phyloP scores from a whole-genome alignment of 2,888 invertebrate species.

The Hirudinaria manillensis region DNA sequence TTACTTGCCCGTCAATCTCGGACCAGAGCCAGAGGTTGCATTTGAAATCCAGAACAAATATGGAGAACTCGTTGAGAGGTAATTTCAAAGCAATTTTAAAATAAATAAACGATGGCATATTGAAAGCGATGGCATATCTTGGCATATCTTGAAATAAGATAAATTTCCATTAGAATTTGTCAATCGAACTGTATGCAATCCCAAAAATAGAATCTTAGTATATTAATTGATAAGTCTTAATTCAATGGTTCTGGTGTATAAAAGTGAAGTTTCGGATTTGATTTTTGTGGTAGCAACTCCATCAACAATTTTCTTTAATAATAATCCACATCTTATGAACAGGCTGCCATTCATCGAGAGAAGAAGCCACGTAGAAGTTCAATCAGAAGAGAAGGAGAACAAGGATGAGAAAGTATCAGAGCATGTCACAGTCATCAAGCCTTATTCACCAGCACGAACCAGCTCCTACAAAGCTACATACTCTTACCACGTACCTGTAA shows the following conservation, averaged over 20 bases:
- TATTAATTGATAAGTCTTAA: too few relatives aligned
- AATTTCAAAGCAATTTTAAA: not conserved
- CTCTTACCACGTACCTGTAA: not conserved
- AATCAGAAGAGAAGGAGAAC: not conserved
- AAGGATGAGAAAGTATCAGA: not conserved
- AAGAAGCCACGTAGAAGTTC: slow-evolving; percentile 13
- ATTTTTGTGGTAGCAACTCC: too few relatives aligned
- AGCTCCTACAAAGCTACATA: not conserved
- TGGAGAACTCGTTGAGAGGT: slow-evolving; percentile 40
- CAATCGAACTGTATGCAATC: too few relatives aligned
- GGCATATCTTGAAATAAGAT: not conserved
- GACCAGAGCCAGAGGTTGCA: slow-evolving; percentile 37
- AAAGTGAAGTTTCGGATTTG: too few relatives aligned
- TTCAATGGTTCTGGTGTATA: too few relatives aligned
- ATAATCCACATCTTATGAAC: not conserved
- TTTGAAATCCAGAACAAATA: slow-evolving; percentile 39
- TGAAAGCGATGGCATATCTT: too few relatives aligned
- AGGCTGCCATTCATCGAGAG: not conserved
- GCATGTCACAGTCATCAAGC: not conserved
- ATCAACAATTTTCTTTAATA: not conserved
- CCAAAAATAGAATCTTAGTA: too few relatives aligned
- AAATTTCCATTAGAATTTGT: not conserved
- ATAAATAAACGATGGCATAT: too few relatives aligned
- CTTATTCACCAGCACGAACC: slow-evolving; percentile 24
- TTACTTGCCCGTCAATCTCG: slow-evolving; percentile 39